These are phyloP conservation scores for Malurus alboscapulatus DNA, from an alignment of 2,113 vertebrate genomes.

Conservation along the genomic window DNA sequence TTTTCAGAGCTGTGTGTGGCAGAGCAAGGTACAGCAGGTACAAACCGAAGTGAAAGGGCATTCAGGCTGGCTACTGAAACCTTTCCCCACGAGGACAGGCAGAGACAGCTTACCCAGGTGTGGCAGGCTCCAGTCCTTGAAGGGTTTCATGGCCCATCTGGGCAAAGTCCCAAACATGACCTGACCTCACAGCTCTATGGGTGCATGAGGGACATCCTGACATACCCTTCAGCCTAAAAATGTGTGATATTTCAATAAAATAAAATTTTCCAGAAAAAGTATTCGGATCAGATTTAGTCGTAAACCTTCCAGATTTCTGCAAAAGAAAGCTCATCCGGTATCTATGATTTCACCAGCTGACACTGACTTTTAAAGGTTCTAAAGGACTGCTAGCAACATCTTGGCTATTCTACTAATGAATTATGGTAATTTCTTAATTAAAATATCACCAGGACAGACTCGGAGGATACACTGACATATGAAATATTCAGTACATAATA, in stretches of 20 bases:
- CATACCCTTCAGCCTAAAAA: background rate
- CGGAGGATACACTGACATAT: background rate
- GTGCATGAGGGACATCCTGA: background rate
- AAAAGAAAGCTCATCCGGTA: background rate
- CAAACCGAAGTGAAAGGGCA: no score
- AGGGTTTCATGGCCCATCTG: rapidly evolving
- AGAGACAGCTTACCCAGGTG: background rate
- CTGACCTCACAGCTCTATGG: background rate
- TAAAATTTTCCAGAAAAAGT: background rate
- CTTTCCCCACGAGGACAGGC: background rate
- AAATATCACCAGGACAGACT: background rate
- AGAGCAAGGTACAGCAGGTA: background rate
- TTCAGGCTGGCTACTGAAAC: background rate
- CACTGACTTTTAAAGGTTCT: background rate
- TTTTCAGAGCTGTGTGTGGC: no score
- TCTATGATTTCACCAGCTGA: background rate
- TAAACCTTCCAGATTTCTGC: background rate
- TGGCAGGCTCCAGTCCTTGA: background rate
- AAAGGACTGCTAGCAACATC: background rate
- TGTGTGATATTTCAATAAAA: background rate
- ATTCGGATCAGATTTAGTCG: background rate
- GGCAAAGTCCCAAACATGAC: background rate
- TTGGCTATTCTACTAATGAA: background rate
- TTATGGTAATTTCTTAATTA: background rate
- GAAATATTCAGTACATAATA: background rate